phyloP scores from a whole-genome alignment of 1,140 invertebrate species.

The Schlechtendalia chinensis region DNA sequence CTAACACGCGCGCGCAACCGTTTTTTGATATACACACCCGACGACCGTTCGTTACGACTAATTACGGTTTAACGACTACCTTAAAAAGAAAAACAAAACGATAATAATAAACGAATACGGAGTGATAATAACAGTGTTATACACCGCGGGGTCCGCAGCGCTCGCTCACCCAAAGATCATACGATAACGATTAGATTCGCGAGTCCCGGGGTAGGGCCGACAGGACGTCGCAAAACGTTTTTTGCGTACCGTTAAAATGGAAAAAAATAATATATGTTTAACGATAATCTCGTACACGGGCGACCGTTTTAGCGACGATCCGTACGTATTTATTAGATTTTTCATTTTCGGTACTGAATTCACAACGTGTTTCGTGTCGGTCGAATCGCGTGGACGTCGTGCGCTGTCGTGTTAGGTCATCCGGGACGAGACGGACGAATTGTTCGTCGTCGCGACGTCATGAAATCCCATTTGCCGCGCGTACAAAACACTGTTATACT shows the following conservation, averaged over 20 bases:
- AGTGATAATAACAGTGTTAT: slow-evolving; percentile 6
- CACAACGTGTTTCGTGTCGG: too few relatives aligned
- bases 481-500: too few relatives aligned
- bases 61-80: slow-evolving; percentile 39
- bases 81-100: neutral
- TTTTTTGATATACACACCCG: neutral
- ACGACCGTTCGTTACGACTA: slow-evolving; percentile 33
- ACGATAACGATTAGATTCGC: neutral
- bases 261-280: slow-evolving; percentile 10
- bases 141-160: neutral
- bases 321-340: neutral
- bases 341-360: too few relatives aligned
- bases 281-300: neutral
- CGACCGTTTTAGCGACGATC: neutral
- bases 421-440: too few relatives aligned
- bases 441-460: too few relatives aligned
- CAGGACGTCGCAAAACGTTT: too few relatives aligned
- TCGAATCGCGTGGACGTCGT: too few relatives aligned
- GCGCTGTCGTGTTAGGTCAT: too few relatives aligned
- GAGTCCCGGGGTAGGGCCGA: too few relatives aligned
- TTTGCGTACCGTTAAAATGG: neutral
- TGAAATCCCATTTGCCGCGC: too few relatives aligned
- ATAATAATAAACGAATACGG: neutral
- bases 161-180: neutral
- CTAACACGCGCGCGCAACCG: too few relatives aligned